These are phyloP conservation scores for Gadus chalcogrammus DNA, from an alignment of 2,113 vertebrate species.

Conservation along the genomic window DNA sequence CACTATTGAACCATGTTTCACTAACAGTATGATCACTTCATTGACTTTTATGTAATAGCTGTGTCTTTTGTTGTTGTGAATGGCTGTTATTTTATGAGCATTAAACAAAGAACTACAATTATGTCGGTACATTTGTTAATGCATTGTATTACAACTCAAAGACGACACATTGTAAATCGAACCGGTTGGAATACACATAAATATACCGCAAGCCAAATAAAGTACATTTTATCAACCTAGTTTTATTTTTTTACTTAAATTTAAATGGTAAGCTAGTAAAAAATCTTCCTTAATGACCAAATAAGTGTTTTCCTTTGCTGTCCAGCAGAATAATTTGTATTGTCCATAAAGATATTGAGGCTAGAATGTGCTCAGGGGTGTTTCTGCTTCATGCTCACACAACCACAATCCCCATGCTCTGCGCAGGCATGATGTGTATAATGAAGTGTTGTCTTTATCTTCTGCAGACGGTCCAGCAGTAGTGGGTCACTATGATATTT, in stretches of 20 bases:
- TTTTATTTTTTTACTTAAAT: not conserved
- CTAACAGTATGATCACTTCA: conserved; percentile 37
- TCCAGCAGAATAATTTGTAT: not conserved
- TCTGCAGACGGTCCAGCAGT: conserved; percentile 89
- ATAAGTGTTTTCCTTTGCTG: not conserved
- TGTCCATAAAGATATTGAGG: conserved; percentile 10
- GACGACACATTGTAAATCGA: not conserved
- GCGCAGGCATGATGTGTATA: conserved; percentile 61
- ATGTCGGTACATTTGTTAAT: conserved; percentile 1
- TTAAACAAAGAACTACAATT: conserved; percentile 54
- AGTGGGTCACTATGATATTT: conserved; percentile 92
- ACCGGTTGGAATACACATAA: too few relatives aligned
- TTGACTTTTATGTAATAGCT: conserved; percentile 60
- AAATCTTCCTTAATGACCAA: too few relatives aligned
- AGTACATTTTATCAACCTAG: not conserved
- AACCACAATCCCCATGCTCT: conserved; percentile 21
- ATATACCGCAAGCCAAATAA: too few relatives aligned
- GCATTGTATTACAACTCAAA: too few relatives aligned
- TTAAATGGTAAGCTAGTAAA: too few relatives aligned
- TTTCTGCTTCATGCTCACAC: conserved; percentile 18
- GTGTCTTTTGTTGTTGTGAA: conserved; percentile 65
- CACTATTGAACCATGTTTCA: conserved; percentile 38
- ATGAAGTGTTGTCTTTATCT: conserved; percentile 74
- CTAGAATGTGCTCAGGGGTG: conserved; percentile 6
- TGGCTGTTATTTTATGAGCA: conserved; percentile 70